Evolutionary conservation across 2,797 vertebrate genomes (phyloP).

Genomic region (Rhodeus uyekii): DNA sequence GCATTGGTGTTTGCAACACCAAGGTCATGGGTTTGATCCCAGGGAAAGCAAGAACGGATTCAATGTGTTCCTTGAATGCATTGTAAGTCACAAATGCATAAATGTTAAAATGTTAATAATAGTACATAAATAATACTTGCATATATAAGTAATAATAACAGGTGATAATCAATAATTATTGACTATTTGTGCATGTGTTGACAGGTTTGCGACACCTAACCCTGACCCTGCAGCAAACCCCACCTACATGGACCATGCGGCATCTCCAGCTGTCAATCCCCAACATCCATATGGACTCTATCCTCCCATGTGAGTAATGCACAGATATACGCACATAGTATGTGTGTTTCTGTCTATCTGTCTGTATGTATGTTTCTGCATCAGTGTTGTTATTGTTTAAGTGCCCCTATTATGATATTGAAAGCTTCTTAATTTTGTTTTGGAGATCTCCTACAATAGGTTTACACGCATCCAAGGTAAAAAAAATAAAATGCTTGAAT

Average conservation of each 20-base stretch:
- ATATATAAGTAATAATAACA: too few species aligned
- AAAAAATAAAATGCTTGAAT: background rate
- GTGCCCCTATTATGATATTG: background rate
- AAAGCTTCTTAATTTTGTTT: background rate
- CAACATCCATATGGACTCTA: conserved; percentile 81
- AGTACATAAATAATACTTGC: background rate
- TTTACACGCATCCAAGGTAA: background rate
- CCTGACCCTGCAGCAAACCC: conserved; percentile 72
- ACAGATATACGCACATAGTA: too few species aligned
- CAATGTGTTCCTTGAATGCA: too few species aligned
- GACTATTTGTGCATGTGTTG: conserved; percentile 29
- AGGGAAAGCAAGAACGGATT: too few species aligned
- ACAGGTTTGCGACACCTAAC: conserved; percentile 78
- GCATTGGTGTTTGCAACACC: too few species aligned
- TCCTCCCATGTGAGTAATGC: conserved; percentile 78
- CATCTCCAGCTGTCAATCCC: conserved; percentile 81
- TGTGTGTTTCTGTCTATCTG: background rate
- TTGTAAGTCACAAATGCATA: too few species aligned
- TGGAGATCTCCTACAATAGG: background rate
- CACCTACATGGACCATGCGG: conserved; percentile 87
- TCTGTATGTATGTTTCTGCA: background rate
- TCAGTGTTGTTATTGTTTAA: background rate
- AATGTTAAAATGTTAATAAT: too few species aligned
- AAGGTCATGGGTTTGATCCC: too few species aligned
- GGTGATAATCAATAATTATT: background rate